Percentiles rank a stretch among this genome's conserved stretches.
Evolutionary conservation across 2,797 vertebrate species (phyloP).

Genomic region (Coregonus sp.): DNA sequence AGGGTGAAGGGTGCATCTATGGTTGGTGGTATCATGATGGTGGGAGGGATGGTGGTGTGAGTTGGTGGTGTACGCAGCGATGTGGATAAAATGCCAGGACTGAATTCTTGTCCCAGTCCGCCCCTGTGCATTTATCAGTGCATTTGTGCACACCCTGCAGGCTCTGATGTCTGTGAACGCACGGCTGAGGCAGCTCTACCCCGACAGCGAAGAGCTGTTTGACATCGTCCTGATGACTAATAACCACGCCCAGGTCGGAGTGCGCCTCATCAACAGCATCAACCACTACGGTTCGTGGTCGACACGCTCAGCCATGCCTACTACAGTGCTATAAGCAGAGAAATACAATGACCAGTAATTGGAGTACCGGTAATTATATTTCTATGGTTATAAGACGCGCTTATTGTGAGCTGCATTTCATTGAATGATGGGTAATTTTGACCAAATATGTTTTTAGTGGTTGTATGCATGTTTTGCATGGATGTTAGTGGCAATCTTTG

Average conservation of each 20-base stretch:
- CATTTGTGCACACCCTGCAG: slow-evolving; percentile 59
- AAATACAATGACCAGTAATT: background rate
- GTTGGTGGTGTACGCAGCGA: too few species aligned
- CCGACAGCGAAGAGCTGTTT: slow-evolving; percentile 91
- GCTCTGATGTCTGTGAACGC: slow-evolving; percentile 88
- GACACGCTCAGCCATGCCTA: background rate
- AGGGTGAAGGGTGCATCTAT: too few species aligned
- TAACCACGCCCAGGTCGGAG: slow-evolving; percentile 95
- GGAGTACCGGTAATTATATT: background rate
- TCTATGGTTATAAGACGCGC: background rate
- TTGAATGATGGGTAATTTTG: background rate
- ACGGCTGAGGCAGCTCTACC: slow-evolving; percentile 86
- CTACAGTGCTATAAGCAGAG: background rate
- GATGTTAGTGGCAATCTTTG: background rate
- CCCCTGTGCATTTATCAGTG: too few species aligned
- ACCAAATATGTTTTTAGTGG: background rate
- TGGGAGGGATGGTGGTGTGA: too few species aligned
- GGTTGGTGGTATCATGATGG: too few species aligned
- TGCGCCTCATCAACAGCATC: slow-evolving; percentile 97
- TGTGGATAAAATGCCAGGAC: too few species aligned
- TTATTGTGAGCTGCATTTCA: background rate
- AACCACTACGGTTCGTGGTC: slow-evolving; percentile 90
- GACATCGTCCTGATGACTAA: slow-evolving; percentile 98
- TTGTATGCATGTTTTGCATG: background rate
- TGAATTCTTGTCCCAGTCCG: too few species aligned